phyloP scores from a whole-genome alignment of 2,888 invertebrate species.

The Agonopterix subpropinquella region DNA sequence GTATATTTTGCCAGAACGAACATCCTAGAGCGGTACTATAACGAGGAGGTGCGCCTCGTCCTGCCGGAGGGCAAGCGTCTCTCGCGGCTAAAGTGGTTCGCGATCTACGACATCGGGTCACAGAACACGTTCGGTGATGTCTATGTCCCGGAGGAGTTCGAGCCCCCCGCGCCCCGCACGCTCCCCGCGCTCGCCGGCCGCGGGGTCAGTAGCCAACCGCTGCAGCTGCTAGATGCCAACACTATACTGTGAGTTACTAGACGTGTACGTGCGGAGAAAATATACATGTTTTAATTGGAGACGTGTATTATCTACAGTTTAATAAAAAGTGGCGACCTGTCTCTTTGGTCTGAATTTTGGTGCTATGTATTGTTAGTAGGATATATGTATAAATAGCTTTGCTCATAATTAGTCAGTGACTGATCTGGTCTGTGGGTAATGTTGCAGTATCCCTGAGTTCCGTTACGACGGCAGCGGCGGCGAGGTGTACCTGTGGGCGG shows the following conservation, averaged over 20 bases:
- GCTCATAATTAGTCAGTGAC: too few relatives aligned
- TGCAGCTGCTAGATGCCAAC: slow-evolving; percentile 87
- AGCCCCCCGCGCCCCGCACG: slow-evolving; percentile 84
- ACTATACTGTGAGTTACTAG: slow-evolving; percentile 72
- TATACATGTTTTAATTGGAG: too few relatives aligned
- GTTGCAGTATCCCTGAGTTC: slow-evolving; percentile 80
- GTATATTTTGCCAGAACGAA: slow-evolving; percentile 79
- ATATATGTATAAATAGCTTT: too few relatives aligned
- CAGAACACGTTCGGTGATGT: slow-evolving; percentile 94
- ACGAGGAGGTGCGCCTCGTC: slow-evolving; percentile 87
- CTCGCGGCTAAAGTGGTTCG: slow-evolving; percentile 91
- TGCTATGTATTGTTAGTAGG: too few relatives aligned
- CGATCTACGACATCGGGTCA: slow-evolving; percentile 89
- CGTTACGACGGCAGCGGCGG: slow-evolving; percentile 85
- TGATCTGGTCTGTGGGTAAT: too few relatives aligned
- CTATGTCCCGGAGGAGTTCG: slow-evolving; percentile 92
- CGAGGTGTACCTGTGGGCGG: slow-evolving; percentile 91
- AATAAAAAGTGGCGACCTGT: too few relatives aligned
- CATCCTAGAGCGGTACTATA: slow-evolving; percentile 88
- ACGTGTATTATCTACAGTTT: too few relatives aligned
- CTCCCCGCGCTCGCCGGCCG: slow-evolving; percentile 40
- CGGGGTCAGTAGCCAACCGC: slow-evolving; percentile 81
- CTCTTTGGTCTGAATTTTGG: too few relatives aligned
- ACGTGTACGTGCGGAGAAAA: too few relatives aligned
- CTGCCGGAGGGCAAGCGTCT: slow-evolving; percentile 91